Evolutionary conservation across 1,140 invertebrate genomes (phyloP), one percentile per base, ranked within the genome.

Genomic region (Samia ricini): DNA sequence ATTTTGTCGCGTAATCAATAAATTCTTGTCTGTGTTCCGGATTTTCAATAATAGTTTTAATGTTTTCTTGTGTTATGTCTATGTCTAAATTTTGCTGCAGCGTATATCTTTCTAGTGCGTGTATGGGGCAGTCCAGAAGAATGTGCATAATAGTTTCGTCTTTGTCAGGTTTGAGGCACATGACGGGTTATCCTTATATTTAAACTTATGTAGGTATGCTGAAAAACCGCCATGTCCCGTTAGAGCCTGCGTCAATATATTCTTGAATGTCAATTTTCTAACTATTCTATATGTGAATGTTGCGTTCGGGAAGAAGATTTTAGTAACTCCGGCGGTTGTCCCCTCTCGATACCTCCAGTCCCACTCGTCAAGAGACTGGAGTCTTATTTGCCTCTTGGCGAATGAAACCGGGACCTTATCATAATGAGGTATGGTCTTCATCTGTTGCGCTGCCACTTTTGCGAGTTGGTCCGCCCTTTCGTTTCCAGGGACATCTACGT

Each of bases 391-490:
- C 42, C 33, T 26, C 22, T 58, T 58, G 2, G 26, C 60, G 60
- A 33, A 61, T 36, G 51, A 61, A 8, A 61, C 19, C 24, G 60
- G 60, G 20, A 22, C 51, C 2, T 19, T n/a, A 15, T 56, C 54
- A 19, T 60, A 58, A 36, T 60, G n/a, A 21, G 58, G 63, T 50
- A 6, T 29, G 48, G 20, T n/a, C n/a, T 61, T 58, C 54, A 52
- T 12, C n/a, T 49, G 15, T 20, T 24, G 63, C 68, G 15, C n/a
- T n/a, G 68, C 61, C 4, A 61, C 61, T 29, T 64, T 71, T 2
- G 64, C 69, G 1, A 67, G 57, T 15, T 61, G 0, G 56, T 71
- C 69, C 1, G 62, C 69, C 22, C 64, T 56, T 22, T 69, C 59
- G 10, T 69, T 69, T 0, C 62, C 67, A 4, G 26, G 26, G 3